These are phyloP conservation scores for Cricetomys ansorgei DNA, from an alignment of 2,113 vertebrate genomes.

Conservation along the genomic window DNA sequence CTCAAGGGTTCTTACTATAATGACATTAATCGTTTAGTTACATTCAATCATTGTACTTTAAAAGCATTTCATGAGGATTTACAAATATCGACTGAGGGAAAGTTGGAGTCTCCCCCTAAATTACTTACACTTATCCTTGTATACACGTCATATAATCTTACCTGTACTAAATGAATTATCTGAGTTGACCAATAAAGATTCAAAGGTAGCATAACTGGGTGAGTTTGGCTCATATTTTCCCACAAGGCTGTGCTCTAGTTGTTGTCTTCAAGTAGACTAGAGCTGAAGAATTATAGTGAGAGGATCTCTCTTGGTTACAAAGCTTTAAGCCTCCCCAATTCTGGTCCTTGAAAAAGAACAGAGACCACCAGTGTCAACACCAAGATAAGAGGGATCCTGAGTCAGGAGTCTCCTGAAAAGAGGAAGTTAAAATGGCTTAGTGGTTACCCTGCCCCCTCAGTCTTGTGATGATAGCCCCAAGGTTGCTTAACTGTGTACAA, in stretches of 20 bases:
- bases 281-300: neutral
- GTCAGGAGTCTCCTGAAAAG: too few relatives aligned
- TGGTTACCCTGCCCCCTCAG: too few relatives aligned
- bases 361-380: too few relatives aligned
- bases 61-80: rapidly evolving
- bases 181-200: neutral
- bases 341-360: too few relatives aligned
- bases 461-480: too few relatives aligned
- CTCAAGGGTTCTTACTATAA: neutral
- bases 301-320: too few relatives aligned
- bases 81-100: neutral
- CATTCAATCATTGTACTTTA: neutral
- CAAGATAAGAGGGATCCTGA: too few relatives aligned
- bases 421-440: too few relatives aligned
- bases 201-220: neutral
- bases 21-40: neutral
- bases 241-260: neutral
- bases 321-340: too few relatives aligned
- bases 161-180: neutral
- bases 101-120: neutral
- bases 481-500: too few relatives aligned
- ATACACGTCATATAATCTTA: neutral
- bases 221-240: neutral
- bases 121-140: neutral
- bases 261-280: rapidly evolving